Conservation (phyloP, 1,140 invertebrate species). For the Penaeus indicus region DNA sequence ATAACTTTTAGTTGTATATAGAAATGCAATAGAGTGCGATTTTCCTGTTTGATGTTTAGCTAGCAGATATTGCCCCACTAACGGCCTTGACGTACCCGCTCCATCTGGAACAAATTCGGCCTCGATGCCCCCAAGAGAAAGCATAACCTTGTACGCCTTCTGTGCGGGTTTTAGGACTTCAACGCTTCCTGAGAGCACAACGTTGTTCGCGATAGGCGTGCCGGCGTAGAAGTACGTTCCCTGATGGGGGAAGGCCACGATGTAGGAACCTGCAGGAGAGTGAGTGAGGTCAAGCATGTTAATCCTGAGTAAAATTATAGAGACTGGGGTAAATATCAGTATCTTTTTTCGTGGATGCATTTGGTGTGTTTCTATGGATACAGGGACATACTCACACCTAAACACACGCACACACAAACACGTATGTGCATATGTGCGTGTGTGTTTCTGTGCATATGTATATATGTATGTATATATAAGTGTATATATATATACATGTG, state of each 20-base stretch:
- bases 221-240: constrained; percentile 47
- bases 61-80: neutral
- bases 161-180: neutral
- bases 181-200: constrained; percentile 36
- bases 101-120: constrained; percentile 4
- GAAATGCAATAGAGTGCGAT: too few relatives aligned
- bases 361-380: too few relatives aligned
- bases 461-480: too few relatives aligned
- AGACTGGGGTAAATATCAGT: too few relatives aligned
- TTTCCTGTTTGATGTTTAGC: too few relatives aligned
- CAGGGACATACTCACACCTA: too few relatives aligned
- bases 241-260: constrained; percentile 2
- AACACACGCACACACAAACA: too few relatives aligned
- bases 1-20: too few relatives aligned
- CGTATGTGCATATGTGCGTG: too few relatives aligned
- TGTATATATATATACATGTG: too few relatives aligned
- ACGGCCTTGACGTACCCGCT: neutral
- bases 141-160: neutral
- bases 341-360: too few relatives aligned
- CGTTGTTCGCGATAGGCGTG: neutral
- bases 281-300: neutral
- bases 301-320: neutral
- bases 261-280: constrained; percentile 31
- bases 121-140: neutral
- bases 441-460: too few relatives aligned